Conservation (phyloP, 1,140 invertebrate genomes). For the Eufriesea mexicana region DNA sequence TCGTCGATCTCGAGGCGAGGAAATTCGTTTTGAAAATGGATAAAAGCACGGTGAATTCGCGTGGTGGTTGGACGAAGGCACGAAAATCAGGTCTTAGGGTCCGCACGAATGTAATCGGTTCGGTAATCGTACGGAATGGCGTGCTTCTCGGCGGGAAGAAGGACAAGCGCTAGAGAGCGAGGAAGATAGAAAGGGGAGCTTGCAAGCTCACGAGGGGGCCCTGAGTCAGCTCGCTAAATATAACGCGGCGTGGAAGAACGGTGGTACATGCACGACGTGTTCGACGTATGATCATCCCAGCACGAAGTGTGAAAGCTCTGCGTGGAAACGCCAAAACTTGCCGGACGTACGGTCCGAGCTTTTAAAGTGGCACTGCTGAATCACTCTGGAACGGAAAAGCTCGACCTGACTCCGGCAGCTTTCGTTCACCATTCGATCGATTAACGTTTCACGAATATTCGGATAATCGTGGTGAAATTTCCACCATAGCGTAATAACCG, state of each 20-base stretch:
- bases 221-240: conserved; percentile 70
- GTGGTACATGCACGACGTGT: conserved; percentile 47
- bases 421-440: background rate
- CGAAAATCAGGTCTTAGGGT: background rate
- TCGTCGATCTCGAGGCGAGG: background rate
- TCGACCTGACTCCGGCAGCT: conserved; percentile 2
- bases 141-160: conserved; percentile 34
- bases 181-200: conserved; percentile 55
- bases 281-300: conserved; percentile 59
- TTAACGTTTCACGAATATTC: background rate
- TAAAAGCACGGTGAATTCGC: background rate
- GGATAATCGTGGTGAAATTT: too few relatives aligned
- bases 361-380: conserved; percentile 59
- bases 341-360: conserved; percentile 35
- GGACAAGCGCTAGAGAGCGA: conserved; percentile 45
- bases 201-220: conserved; percentile 54
- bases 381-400: conserved; percentile 11
- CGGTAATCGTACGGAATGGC: conserved; percentile 43
- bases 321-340: conserved; percentile 48
- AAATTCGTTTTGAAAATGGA: background rate
- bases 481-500: too few relatives aligned
- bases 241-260: conserved; percentile 55
- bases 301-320: conserved; percentile 56
- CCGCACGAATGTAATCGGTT: conserved; percentile 48
- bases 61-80: background rate